Percentiles rank a stretch among this genome's conserved stretches.
These are phyloP conservation scores for Uloborus plumipes DNA, from an alignment of 2,888 invertebrate genomes.

Conservation along the genomic window DNA sequence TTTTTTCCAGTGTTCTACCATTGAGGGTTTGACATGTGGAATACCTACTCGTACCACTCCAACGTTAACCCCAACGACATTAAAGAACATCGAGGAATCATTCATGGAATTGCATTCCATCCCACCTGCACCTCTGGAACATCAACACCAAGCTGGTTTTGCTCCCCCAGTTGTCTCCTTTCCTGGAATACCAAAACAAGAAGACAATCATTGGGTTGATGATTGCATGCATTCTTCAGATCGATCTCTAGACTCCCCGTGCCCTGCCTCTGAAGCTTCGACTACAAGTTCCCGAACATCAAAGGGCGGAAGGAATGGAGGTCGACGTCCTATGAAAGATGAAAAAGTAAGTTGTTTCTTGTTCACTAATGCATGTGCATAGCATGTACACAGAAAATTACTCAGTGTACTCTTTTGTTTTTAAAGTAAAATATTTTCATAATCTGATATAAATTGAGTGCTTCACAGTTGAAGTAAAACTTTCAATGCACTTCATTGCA, in stretches of 20 bases:
- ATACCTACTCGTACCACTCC: slow-evolving; percentile 90
- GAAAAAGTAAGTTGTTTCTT: slow-evolving; percentile 69
- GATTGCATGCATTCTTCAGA: slow-evolving; percentile 60
- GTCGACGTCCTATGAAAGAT: slow-evolving; percentile 83
- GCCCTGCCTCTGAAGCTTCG: slow-evolving; percentile 44
- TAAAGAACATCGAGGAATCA: slow-evolving; percentile 90
- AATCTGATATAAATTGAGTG: too few species aligned
- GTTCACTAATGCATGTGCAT: too few species aligned
- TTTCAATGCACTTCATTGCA: too few species aligned
- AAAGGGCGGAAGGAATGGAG: slow-evolving; percentile 81
- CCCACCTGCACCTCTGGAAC: slow-evolving; percentile 74
- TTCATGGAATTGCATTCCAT: slow-evolving; percentile 86
- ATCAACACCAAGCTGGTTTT: slow-evolving; percentile 90
- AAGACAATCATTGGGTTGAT: slow-evolving; percentile 55
- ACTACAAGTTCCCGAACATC: slow-evolving; percentile 23
- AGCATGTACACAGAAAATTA: too few species aligned
- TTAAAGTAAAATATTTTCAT: too few species aligned
- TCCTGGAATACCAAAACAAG: slow-evolving; percentile 52
- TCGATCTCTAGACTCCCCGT: slow-evolving; percentile 50
- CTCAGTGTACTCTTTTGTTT: too few species aligned
- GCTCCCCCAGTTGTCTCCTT: slow-evolving; percentile 80
- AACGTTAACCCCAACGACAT: slow-evolving; percentile 92
- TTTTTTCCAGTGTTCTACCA: slow-evolving; percentile 37
- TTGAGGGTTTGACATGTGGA: slow-evolving; percentile 60
- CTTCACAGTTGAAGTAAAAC: too few species aligned